phyloP scores from a whole-genome alignment of 2,888 invertebrate genomes.

The Leptopilina syphax region DNA sequence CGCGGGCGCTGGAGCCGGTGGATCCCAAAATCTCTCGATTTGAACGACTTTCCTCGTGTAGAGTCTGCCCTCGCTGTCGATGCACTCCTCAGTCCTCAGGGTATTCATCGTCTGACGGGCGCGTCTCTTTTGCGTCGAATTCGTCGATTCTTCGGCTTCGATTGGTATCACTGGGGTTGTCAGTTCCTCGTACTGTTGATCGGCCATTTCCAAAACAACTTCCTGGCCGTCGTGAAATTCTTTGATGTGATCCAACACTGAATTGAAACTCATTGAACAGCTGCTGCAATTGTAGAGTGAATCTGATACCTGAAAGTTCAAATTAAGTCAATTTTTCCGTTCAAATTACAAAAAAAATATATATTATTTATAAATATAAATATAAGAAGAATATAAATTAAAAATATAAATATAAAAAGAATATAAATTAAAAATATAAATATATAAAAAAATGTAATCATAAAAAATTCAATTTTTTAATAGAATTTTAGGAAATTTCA shows the following conservation, averaged over 20 bases:
- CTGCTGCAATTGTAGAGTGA: slow-evolving; percentile 82
- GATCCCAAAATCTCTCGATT: slow-evolving; percentile 80
- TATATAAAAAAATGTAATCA: too few species aligned
- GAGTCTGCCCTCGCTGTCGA: slow-evolving; percentile 78
- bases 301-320: slow-evolving; percentile 61
- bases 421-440: too few species aligned
- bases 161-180: slow-evolving; percentile 35
- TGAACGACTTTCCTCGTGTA: slow-evolving; percentile 80
- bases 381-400: too few species aligned
- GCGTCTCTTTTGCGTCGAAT: slow-evolving; percentile 56
- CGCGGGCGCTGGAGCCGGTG: slow-evolving; percentile 55
- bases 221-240: slow-evolving; percentile 84
- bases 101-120: slow-evolving; percentile 74
- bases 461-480: too few species aligned
- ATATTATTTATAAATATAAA: too few species aligned
- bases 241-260: slow-evolving; percentile 83
- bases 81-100: slow-evolving; percentile 77
- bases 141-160: slow-evolving; percentile 52
- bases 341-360: too few species aligned
- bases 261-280: slow-evolving; percentile 82
- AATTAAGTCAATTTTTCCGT: too few species aligned
- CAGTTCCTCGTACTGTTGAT: slow-evolving; percentile 60
- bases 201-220: slow-evolving; percentile 81
- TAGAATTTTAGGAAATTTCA: too few species aligned
- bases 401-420: too few species aligned